These are phyloP conservation scores for Syngnathoides biaculeatus DNA, from an alignment of 2,113 vertebrate species.

Conservation along the genomic window DNA sequence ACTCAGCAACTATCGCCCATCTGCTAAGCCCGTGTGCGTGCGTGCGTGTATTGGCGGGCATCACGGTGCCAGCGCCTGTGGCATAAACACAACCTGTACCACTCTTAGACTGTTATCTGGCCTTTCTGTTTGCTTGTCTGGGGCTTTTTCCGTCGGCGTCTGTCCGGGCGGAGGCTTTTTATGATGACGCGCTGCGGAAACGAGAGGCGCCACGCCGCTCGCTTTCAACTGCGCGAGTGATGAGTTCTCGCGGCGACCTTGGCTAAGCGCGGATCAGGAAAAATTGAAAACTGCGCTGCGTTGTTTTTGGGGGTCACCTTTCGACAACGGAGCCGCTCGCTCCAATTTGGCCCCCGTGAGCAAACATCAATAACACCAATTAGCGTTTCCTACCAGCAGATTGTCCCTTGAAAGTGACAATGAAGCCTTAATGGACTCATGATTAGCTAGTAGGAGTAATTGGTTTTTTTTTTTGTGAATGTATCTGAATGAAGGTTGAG, in stretches of 20 bases:
- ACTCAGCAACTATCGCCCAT: conserved; percentile 54
- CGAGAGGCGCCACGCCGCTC: background rate
- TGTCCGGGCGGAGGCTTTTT: conserved; percentile 21
- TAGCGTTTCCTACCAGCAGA: background rate
- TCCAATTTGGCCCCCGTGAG: background rate
- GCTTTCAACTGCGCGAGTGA: conserved; percentile 1
- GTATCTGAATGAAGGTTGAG: background rate
- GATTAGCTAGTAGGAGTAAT: background rate
- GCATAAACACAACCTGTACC: conserved; percentile 60
- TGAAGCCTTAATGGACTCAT: background rate
- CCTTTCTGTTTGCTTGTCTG: conserved; percentile 23
- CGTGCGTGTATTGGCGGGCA: conserved; percentile 20
- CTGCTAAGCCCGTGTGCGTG: conserved; percentile 47
- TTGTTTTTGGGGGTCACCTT: background rate
- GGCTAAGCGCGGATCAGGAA: background rate
- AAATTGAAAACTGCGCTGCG: background rate
- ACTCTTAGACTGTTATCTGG: conserved; percentile 36
- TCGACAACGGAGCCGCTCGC: background rate
- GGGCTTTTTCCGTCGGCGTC: conserved; percentile 9
- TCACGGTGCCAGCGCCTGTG: conserved; percentile 46
- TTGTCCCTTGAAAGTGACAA: background rate
- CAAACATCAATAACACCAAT: background rate
- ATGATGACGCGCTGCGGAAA: conserved; percentile 20
- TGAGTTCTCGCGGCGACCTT: background rate
- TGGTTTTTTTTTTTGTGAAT: no score